phyloP scores from a whole-genome alignment of 2,113 vertebrate species.

The Malurus elegans region DNA sequence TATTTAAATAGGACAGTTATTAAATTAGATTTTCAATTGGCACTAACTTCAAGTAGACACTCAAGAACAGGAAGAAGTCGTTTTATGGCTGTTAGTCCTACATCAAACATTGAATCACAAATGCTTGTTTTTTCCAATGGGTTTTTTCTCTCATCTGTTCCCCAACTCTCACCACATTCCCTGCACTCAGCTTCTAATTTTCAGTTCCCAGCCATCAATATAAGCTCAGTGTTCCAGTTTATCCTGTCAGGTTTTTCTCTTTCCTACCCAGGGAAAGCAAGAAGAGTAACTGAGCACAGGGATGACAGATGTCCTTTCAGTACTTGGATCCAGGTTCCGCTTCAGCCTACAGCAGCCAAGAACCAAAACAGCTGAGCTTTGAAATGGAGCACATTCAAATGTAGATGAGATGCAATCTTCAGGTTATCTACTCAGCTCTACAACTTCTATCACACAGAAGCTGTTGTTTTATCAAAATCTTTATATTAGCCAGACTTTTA shows the following conservation, averaged over 20 bases:
- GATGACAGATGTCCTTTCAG: neutral
- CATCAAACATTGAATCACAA: slow-evolving; percentile 1
- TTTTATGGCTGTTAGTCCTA: neutral
- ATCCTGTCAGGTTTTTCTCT: slow-evolving; percentile 17
- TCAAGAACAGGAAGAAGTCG: neutral
- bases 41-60: neutral
- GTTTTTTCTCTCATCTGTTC: neutral
- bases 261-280: neutral
- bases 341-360: neutral
- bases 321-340: slow-evolving; percentile 10
- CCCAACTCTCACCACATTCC: neutral
- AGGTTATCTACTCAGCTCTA: neutral
- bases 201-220: neutral
- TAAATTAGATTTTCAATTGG: neutral
- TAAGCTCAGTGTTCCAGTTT: neutral
- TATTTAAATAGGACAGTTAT: neutral
- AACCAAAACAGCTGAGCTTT: slow-evolving; percentile 11
- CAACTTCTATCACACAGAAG: neutral
- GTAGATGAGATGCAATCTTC: neutral
- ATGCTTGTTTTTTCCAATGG: neutral
- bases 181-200: neutral
- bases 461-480: neutral
- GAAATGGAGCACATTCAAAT: neutral
- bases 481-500: neutral
- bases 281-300: neutral